Conservation (phyloP, 2,113 vertebrate genomes). For the Hippocampus zosterae region DNA sequence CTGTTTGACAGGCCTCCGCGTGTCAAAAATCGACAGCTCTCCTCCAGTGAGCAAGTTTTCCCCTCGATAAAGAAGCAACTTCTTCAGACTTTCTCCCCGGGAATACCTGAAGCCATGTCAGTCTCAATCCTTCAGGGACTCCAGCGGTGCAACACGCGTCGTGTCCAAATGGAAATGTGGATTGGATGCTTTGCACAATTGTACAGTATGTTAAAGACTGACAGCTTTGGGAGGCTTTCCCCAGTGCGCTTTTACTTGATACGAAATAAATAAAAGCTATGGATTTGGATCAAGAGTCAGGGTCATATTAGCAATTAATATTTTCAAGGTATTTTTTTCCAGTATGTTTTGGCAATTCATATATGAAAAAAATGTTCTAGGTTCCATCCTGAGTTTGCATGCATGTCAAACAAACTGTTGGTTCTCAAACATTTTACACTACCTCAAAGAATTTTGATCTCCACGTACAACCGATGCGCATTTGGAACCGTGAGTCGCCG, state of each 20-base stretch:
- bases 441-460: no score
- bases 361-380: no score
- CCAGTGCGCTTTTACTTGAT: neutral
- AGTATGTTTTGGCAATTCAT: no score
- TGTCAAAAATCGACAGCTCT: neutral
- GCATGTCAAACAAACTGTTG: no score
- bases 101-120: conserved; percentile 20
- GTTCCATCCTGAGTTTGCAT: no score
- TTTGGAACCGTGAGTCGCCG: no score
- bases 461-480: no score
- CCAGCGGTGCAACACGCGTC: conserved; percentile 24
- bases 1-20: conserved; percentile 56
- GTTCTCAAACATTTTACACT: no score
- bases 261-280: neutral
- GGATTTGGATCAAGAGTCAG: no score
- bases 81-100: conserved; percentile 19
- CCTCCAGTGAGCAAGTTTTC: neutral
- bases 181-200: neutral
- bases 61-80: conserved; percentile 14
- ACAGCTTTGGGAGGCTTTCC: neutral
- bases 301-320: no score
- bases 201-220: neutral
- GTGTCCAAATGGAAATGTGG: neutral
- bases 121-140: conserved; percentile 7
- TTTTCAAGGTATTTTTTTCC: no score